Evolutionary conservation across 2,113 vertebrate species (phyloP).

Genomic region (Hassar affinis): DNA sequence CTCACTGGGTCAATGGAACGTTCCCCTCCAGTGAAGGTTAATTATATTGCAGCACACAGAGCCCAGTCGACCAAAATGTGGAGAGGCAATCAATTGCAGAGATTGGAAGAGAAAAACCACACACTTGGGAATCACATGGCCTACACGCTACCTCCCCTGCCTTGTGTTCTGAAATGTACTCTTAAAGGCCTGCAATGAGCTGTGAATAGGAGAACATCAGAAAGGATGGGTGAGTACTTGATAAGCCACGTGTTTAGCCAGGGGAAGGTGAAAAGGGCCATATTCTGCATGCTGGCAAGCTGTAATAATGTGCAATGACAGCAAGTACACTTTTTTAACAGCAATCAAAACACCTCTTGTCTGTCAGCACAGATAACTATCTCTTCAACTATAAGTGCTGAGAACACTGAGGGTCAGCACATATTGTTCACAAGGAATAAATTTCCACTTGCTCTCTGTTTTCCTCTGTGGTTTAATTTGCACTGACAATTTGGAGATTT

Average conservation of each 20-base stretch:
- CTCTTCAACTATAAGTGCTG: conserved; percentile 3
- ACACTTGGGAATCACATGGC: conserved; percentile 42
- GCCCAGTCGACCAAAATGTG: conserved; percentile 58
- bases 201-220: conserved; percentile 22
- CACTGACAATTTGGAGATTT: conserved; percentile 20
- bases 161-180: conserved; percentile 39
- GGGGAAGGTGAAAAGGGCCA: conserved; percentile 27
- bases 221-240: conserved; percentile 30
- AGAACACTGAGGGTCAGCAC: conserved; percentile 6
- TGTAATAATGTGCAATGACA: conserved; percentile 1
- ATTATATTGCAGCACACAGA: conserved; percentile 60
- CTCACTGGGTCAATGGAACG: conserved; percentile 63
- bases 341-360: conserved; percentile 39
- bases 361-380: conserved; percentile 5
- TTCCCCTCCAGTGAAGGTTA: conserved; percentile 62
- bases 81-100: conserved; percentile 67
- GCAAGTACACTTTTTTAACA: conserved; percentile 27
- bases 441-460: conserved; percentile 38
- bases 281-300: not conserved
- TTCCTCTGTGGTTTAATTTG: no score
- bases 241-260: conserved; percentile 30
- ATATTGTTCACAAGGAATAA: conserved; percentile 9
- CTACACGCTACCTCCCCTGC: conserved; percentile 30
- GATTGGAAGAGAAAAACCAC: conserved; percentile 55
- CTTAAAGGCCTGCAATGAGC: conserved; percentile 42